Evolutionary conservation across 2,113 vertebrate species (phyloP), one percentile per base, ranked within the genome.

Genomic region (Paramormyrops kingsleyae): DNA sequence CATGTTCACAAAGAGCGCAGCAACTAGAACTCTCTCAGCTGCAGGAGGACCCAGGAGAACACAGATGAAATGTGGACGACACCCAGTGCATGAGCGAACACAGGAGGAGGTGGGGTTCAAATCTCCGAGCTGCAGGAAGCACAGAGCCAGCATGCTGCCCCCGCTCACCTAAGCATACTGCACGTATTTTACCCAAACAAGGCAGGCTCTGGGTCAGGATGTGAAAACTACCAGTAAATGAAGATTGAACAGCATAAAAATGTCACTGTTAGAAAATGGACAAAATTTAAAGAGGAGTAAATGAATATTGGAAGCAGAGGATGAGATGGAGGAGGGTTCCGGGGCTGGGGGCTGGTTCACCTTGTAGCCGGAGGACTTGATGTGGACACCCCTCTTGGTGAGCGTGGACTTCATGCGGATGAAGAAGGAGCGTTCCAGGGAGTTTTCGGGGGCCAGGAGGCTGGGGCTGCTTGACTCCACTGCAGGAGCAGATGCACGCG

Each of bases 341-440:
- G 10, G 83, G 42, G 39, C 15, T 7, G 21, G 44, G 83, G 24
- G 49, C 49, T 35, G 85, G 27, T 94, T 95, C 96, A 99, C 99
- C 97, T 99, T 99, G 93, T 97, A 99, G 95, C 99, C 99, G 46
- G 99, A 99, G 8, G 98, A 99, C 96, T 99, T 99, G 97, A 99
- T 99, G 96, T 99, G 99, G 90, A 99, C 97, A 10, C 99, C 99
- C 91, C 99, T 95, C 96, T 99, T 99, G 91, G 99, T 99, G 95
- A 99, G 96, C 10, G 99, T 99, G 42, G 99, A 99, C 96, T 99
- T 99, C 99, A 99, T 99, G 92, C 99, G 96, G 95, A 98, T 96
- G 96, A 99, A 99, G 96, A 99, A 99, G 94, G 98, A 99, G 31
- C 98, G 96, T 91, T 99, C 99, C 93, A 99, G 95, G 91, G 92